Evolutionary conservation across 1,140 invertebrate genomes (phyloP).

Genomic region (Drosophila triauraria): DNA sequence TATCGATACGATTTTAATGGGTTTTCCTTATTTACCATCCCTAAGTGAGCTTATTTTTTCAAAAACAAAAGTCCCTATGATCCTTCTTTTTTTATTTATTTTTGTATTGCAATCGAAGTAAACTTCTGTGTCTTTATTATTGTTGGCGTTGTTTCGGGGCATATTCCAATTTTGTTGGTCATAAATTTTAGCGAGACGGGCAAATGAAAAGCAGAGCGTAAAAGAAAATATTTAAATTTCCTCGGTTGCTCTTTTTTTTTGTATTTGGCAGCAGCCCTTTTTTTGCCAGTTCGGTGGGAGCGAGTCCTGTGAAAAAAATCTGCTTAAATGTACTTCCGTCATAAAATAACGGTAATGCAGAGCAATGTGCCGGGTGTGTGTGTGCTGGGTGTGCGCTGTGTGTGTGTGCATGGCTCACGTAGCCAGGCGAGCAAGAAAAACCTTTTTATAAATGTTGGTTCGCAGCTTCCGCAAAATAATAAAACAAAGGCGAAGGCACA

Average conservation of each 20-base stretch:
- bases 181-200: constrained; percentile 72
- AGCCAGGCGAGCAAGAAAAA: constrained; percentile 72
- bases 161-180: constrained; percentile 68
- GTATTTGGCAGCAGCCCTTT: constrained; percentile 52
- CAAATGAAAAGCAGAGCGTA: constrained; percentile 64
- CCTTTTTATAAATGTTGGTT: constrained; percentile 79
- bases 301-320: constrained; percentile 59
- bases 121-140: constrained; percentile 41
- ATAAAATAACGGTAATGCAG: constrained; percentile 82
- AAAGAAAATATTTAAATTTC: constrained; percentile 73
- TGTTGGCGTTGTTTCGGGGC: constrained; percentile 40
- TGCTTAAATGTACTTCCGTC: constrained; percentile 82
- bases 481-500: constrained; percentile 65
- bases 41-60: neutral
- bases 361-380: constrained; percentile 53
- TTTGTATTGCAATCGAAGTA: constrained; percentile 46
- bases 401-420: constrained; percentile 58
- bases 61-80: constrained; percentile 1
- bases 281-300: constrained; percentile 33
- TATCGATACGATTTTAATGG: neutral
- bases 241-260: constrained; percentile 29
- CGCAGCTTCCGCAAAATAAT: constrained; percentile 77
- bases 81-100: constrained; percentile 6
- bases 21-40: neutral
- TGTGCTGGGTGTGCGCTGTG: constrained; percentile 12